Conservation (phyloP, 2,888 invertebrate species). For the Acanthacorydalis orientalis region DNA sequence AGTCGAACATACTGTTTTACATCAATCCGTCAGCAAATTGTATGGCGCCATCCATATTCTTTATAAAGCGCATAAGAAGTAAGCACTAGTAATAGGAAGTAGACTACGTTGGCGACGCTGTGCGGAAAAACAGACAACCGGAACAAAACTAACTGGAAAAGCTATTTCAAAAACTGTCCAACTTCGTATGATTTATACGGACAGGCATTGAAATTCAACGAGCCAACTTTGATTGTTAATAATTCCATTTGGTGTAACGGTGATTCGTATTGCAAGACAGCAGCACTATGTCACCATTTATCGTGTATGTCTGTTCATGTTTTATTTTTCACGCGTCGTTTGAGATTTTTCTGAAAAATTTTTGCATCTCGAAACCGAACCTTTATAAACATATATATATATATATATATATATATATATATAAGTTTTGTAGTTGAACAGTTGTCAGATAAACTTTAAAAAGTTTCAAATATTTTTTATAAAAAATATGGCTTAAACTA, state of each 20-base stretch:
- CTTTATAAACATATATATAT: no score
- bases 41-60: background rate
- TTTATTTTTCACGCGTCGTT: no score
- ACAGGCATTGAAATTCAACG: background rate
- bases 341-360: no score
- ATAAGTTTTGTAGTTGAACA: no score
- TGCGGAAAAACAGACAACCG: background rate
- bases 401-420: no score
- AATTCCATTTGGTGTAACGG: background rate
- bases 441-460: no score
- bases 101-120: background rate
- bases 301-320: no score
- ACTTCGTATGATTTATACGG: background rate
- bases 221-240: background rate
- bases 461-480: no score
- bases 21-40: background rate
- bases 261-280: background rate
- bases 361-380: no score
- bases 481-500: no score
- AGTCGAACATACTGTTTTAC: background rate
- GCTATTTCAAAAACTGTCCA: background rate
- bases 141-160: background rate
- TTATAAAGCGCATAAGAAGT: background rate
- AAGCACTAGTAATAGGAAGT: background rate
- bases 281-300: no score